Evolutionary conservation across 1,140 invertebrate genomes (phyloP).

Genomic region (Mercenaria mercenaria): DNA sequence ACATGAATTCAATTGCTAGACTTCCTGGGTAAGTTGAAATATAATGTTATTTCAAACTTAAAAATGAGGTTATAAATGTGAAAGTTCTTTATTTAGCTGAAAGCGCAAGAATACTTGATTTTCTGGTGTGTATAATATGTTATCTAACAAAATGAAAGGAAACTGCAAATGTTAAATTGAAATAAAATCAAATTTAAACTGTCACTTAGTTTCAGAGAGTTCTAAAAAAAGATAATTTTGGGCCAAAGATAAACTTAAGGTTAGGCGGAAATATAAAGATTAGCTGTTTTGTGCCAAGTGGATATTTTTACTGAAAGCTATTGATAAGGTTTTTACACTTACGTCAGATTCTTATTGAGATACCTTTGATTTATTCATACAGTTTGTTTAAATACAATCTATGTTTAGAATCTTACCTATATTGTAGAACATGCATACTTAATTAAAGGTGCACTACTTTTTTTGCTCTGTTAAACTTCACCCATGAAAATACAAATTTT

Average conservation of each 20-base stretch:
- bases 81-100: too few species aligned
- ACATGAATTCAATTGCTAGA: too few species aligned
- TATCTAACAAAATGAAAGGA: background rate
- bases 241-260: background rate
- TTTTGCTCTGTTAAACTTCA: too few species aligned
- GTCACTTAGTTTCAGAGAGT: background rate
- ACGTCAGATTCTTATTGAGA: background rate
- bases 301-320: background rate
- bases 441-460: too few species aligned
- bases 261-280: background rate
- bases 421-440: too few species aligned
- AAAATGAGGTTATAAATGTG: too few species aligned
- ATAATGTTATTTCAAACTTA: too few species aligned
- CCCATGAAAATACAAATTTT: too few species aligned
- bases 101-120: too few species aligned
- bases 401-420: background rate
- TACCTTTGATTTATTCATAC: too few species aligned
- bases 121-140: too few species aligned
- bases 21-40: too few species aligned
- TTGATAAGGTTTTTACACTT: constrained; percentile 16
- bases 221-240: background rate
- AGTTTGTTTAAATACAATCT: background rate
- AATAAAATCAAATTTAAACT: constrained; percentile 13
- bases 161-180: constrained; percentile 2
- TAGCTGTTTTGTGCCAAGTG: background rate